phyloP scores from a whole-genome alignment of 2,797 vertebrate genomes.

The Threskiornis aethiopicus region DNA sequence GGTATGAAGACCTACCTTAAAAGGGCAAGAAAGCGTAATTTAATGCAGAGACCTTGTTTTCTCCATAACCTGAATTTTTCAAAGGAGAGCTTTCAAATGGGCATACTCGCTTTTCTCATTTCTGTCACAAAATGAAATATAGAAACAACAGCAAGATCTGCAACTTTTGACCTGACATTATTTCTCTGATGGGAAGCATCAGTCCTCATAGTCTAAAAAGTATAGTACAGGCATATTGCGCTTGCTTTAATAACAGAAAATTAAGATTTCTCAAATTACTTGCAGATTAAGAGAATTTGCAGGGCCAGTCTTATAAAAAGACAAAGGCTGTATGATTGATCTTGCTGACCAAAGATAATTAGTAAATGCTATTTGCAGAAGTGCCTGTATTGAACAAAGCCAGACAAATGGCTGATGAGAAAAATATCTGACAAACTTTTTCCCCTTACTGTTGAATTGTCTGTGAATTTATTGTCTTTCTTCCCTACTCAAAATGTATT shows the following conservation, averaged over 20 bases:
- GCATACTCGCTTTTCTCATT: not conserved
- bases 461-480: not conserved
- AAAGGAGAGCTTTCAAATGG: not conserved
- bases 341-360: not conserved
- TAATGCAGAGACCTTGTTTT: not conserved
- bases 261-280: not conserved
- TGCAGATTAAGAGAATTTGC: not conserved
- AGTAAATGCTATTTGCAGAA: not conserved
- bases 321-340: not conserved
- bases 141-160: not conserved
- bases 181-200: not conserved
- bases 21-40: not conserved
- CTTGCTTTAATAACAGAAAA: not conserved
- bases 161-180: not conserved
- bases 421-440: not conserved
- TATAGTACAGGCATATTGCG: not conserved
- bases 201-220: not conserved
- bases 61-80: not conserved
- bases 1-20: not conserved
- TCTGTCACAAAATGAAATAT: not conserved
- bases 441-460: not conserved
- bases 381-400: not conserved
- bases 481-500: not conserved
- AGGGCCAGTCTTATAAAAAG: not conserved
- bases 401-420: not conserved